These are phyloP conservation scores for Cenopis cana DNA, from an alignment of 2,888 invertebrate species.

Conservation along the genomic window DNA sequence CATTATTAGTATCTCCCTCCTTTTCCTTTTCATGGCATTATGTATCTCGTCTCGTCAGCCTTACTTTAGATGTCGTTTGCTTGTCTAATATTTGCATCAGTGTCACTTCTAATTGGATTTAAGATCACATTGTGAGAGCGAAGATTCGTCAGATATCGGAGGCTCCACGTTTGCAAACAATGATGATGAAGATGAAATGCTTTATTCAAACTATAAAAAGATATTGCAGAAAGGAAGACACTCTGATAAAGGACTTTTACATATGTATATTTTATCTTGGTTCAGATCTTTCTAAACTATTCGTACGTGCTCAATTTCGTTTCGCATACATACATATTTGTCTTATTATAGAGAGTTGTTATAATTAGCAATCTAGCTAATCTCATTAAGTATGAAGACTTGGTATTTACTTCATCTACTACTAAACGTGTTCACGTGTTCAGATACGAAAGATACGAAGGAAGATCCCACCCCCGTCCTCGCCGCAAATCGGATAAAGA, in stretches of 20 bases:
- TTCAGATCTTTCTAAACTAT: not conserved
- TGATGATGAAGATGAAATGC: slow-evolving; percentile 21
- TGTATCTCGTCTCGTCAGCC: too few relatives aligned
- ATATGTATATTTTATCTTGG: not conserved
- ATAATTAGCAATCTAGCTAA: not conserved
- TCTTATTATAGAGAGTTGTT: not conserved
- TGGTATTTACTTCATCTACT: not conserved
- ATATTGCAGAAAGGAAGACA: slow-evolving; percentile 12
- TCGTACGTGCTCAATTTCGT: not conserved
- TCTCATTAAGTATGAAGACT: not conserved
- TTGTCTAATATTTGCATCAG: slow-evolving; percentile 29
- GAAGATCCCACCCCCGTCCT: not conserved
- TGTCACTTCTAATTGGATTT: slow-evolving; percentile 29
- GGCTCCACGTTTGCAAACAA: slow-evolving; percentile 31
- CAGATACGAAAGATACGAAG: slow-evolving; percentile 3
- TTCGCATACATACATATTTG: not conserved
- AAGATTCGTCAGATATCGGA: slow-evolving; percentile 28
- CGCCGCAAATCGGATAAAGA: slow-evolving; percentile 34
- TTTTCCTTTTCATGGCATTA: too few relatives aligned
- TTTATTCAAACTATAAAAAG: slow-evolving; percentile 27
- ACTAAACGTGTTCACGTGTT: not conserved
- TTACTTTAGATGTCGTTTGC: slow-evolving; percentile 13
- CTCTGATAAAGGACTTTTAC: not conserved
- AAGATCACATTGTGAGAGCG: slow-evolving; percentile 33
- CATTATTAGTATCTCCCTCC: too few relatives aligned